phyloP scores from a whole-genome alignment of 2,113 vertebrate genomes.

The Cercopithecus mona region DNA sequence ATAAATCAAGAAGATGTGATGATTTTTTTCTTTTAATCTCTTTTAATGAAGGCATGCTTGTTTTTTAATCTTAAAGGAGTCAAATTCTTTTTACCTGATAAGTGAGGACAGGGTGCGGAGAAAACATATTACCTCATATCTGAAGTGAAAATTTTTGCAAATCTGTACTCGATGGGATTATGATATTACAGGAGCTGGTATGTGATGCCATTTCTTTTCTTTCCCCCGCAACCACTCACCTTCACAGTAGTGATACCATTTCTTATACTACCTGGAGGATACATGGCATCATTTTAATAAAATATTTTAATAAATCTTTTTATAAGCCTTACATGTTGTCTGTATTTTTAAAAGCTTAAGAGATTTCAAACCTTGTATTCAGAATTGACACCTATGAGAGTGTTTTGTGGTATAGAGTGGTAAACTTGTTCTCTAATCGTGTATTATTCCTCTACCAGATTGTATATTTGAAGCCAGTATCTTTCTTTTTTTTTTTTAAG shows the following conservation, averaged over 20 bases:
- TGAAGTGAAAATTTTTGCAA: constrained; percentile 23
- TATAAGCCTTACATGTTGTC: background rate
- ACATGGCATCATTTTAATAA: no score
- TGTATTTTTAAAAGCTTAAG: background rate
- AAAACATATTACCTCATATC: constrained; percentile 1
- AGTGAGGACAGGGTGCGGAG: background rate
- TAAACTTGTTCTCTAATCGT: background rate
- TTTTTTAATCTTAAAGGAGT: constrained; percentile 32
- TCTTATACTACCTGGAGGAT: no score
- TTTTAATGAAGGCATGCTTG: constrained; percentile 34
- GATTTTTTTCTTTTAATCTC: constrained; percentile 15
- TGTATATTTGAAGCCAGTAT: background rate
- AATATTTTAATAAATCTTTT: no score
- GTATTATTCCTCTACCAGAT: background rate
- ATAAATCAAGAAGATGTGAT: constrained; percentile 63
- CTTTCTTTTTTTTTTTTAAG: background rate
- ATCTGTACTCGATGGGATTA: background rate
- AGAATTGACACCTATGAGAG: constrained; percentile 6
- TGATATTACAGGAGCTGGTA: background rate
- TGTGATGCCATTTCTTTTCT: background rate
- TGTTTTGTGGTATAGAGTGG: background rate
- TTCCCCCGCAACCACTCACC: no score
- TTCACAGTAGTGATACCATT: no score
- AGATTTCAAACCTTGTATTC: background rate
- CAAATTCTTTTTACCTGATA: constrained; percentile 17